Base-by-base conservation (phyloP, 2,888 invertebrate genomes). In the Patella pellucida region DNA sequence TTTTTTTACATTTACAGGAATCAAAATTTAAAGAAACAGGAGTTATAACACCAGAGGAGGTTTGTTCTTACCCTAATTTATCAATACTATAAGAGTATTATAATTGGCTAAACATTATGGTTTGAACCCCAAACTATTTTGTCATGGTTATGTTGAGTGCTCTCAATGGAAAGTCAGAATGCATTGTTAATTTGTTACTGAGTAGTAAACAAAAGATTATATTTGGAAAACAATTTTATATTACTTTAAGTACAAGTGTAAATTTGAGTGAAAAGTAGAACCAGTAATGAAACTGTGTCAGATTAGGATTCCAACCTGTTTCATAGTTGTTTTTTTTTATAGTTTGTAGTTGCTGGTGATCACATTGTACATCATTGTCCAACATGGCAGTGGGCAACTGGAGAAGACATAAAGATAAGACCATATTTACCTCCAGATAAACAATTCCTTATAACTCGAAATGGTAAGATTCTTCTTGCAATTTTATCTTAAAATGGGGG, bases 361-460 rank as follows among this genome's bases (percentile, higher is more conserved):
- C 99, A 99, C 92, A 92, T 99, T 75, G 98, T 99, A 0, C 98
- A 99, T 92, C 98, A 99, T 90, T 99, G 99, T 89, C 99, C 99
- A 0, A 99, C 99, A 0, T 99, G 99, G 99, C 96, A 97, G 89
- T 99, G 99, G 99, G 95, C 96, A 0, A 93, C 93, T 2, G 98
- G 98, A 0, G 98, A 99, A 90, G 96, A 96, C 83, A 93, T 95
- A n/a, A 96, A 96, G 92, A 92, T 94, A 50, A 96, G 97, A 88
- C 92, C 95, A 0, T 99, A 98, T 92, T 93, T 99, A 80, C 99
- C 99, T 0, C 93, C 94, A 88, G 96, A 97, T 86, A 99, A 99
- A 91, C 99, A 99, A 92, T 99, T 97, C 92, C 93, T 99, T 72
- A 95, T 99, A 72, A 99, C 99, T 1, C 94, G 96, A 83, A 99